Base-by-base conservation (phyloP, 2,113 vertebrate species). In the Crotalus horridus region DNA sequence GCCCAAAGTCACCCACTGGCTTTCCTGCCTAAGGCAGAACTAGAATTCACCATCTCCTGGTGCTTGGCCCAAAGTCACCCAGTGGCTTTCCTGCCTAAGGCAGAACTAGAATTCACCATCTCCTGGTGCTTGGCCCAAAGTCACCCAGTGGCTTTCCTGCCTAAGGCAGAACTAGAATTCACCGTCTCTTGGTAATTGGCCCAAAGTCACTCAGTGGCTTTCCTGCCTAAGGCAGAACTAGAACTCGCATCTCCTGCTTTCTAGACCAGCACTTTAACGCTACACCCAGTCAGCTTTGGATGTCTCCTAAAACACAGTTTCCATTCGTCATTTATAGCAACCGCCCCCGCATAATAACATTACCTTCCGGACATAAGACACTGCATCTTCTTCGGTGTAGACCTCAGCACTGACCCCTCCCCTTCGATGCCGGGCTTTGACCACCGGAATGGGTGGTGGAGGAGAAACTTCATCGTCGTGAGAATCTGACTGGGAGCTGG, bases 321-420 rank as follows among this genome's bases (percentile, higher is more conserved):
- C n/a, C n/a, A 20, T 3, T n/a, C 69, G 15, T 74, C 48, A 9
- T 6, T 26, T 0, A 0, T 6, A 55, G 29, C 1, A 2, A 2
- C 13, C 56, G 0, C n/a, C 5, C 10, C 3, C 43, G 23, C 3
- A 6, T 48, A 88, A 3, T 0, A 46, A 0, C 0, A 0, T 96
- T 97, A 99, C 99, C 99, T 99, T 99, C 94, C 99, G 98, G 90
- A 99, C 99, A 0, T 99, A 99, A 95, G 99, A 99, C 94, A 99
- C 99, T 0, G 99, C 99, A 29, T 99, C 99, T 74, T 99, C 99
- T 94, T 99, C 99, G 0, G 99, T 99, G 97, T 99, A 99, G 90
- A 99, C 99, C 94, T 99, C 99, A 0, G 99, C 99, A 0, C 99
- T 99, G 97, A 99, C 99, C 0, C 99, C 99, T 0, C 99, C 99